These are phyloP conservation scores for Anas bernieri DNA, from an alignment of 2,797 vertebrate species.

Conservation along the genomic window DNA sequence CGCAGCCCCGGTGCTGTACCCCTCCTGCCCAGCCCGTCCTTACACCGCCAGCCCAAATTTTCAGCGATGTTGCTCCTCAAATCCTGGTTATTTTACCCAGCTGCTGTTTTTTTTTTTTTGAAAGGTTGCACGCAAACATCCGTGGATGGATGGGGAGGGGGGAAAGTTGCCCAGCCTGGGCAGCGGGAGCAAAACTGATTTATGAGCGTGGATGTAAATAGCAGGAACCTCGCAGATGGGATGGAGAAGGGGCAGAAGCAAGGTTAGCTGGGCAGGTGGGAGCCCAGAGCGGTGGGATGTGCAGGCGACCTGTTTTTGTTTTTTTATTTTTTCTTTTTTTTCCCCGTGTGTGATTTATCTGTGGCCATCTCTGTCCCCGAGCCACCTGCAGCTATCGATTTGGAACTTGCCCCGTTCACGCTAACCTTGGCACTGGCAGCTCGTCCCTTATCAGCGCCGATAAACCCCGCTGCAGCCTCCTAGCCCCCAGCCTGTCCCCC, in stretches of 20 bases:
- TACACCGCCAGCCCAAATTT: not conserved
- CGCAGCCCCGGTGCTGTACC: not conserved
- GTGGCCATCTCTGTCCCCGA: not conserved
- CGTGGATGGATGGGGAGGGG: not conserved
- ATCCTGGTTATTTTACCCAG: not conserved
- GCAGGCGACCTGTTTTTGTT: not conserved
- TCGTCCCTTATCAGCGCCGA: not conserved
- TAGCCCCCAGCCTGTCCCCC: not conserved
- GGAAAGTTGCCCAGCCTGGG: not conserved
- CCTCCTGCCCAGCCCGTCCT: not conserved
- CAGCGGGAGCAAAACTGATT: not conserved
- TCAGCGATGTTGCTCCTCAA: not conserved
- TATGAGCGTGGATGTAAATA: rapidly evolving
- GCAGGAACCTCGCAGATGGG: not conserved
- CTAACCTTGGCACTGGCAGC: constrained; percentile 13
- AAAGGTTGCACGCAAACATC: not conserved
- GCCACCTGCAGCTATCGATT: not conserved
- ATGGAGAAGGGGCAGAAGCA: not conserved
- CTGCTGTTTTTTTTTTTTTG: not conserved
- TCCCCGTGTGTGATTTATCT: not conserved
- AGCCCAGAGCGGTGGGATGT: not conserved
- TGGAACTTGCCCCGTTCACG: not conserved
- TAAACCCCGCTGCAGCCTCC: not conserved
- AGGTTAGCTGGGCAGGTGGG: not conserved
- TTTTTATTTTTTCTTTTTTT: not conserved